Conservation (phyloP, 2,113 vertebrate genomes). For the Todiramphus chloris region DNA sequence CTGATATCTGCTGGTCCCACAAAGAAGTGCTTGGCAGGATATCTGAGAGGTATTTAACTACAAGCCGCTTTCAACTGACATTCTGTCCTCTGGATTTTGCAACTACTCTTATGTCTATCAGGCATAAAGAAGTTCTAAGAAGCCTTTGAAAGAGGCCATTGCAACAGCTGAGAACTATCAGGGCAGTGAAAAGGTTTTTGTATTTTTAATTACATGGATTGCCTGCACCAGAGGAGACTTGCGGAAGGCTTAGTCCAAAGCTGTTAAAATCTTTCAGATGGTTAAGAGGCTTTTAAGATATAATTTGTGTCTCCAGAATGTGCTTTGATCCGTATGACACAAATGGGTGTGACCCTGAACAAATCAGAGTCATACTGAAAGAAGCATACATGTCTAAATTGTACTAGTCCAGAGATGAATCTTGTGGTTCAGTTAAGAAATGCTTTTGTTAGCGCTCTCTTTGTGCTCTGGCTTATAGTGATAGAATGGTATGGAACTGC, state of each 20-base stretch:
- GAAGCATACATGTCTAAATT: background rate
- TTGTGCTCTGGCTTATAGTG: background rate
- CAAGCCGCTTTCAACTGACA: background rate
- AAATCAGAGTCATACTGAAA: background rate
- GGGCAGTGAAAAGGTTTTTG: background rate
- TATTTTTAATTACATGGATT: background rate
- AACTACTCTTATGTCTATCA: background rate
- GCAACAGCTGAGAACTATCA: background rate
- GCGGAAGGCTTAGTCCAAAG: background rate
- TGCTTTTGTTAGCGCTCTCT: background rate
- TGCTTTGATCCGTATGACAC: background rate
- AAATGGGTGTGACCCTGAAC: background rate
- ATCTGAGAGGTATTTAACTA: background rate
- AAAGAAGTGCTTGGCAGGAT: background rate
- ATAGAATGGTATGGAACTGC: background rate
- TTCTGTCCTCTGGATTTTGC: background rate
- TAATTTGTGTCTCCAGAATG: background rate
- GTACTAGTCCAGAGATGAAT: background rate
- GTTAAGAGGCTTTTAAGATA: background rate
- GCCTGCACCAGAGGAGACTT: background rate
- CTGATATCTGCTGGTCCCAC: background rate
- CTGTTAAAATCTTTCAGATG: background rate
- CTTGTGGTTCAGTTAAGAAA: background rate
- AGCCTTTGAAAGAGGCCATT: background rate
- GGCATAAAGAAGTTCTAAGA: background rate